A percentile compares a stretch with the other conserved stretches of the same genome.
Evolutionary conservation across 2,113 vertebrate species (phyloP).

Genomic region (Dromaius novaehollandiae): DNA sequence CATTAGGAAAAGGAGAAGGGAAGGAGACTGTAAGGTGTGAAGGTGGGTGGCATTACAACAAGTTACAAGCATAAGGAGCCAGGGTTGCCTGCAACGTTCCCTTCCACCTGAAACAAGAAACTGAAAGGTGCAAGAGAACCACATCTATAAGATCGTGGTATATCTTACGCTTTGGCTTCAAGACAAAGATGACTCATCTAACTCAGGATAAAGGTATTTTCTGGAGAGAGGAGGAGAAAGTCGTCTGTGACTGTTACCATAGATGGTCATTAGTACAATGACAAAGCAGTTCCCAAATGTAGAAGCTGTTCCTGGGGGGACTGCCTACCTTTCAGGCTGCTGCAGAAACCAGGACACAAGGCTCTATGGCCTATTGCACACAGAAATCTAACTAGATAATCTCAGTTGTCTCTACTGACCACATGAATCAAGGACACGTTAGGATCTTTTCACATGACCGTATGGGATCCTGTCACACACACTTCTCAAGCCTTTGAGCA

Average conservation of each 20-base stretch:
- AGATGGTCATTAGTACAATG: neutral
- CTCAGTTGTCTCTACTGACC: neutral
- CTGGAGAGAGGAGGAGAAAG: neutral
- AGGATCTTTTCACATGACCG: neutral
- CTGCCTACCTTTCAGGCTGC: neutral
- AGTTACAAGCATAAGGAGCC: neutral
- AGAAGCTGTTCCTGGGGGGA: neutral
- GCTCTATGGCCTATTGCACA: neutral
- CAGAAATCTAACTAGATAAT: neutral
- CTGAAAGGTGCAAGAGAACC: constrained; percentile 20
- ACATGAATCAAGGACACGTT: neutral
- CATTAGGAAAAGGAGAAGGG: neutral
- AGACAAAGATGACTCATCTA: neutral
- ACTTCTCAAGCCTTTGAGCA: neutral
- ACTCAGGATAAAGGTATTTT: neutral
- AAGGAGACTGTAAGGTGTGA: neutral
- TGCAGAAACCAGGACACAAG: neutral
- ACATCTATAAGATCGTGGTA: neutral
- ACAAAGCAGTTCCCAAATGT: neutral
- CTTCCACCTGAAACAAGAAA: neutral
- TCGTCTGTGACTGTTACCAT: neutral
- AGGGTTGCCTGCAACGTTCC: neutral
- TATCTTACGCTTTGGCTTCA: neutral
- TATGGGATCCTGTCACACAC: neutral
- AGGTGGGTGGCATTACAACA: constrained; percentile 9